These are phyloP conservation scores for Tricholauxania praeusta DNA, from an alignment of 2,888 invertebrate genomes.

Conservation along the genomic window DNA sequence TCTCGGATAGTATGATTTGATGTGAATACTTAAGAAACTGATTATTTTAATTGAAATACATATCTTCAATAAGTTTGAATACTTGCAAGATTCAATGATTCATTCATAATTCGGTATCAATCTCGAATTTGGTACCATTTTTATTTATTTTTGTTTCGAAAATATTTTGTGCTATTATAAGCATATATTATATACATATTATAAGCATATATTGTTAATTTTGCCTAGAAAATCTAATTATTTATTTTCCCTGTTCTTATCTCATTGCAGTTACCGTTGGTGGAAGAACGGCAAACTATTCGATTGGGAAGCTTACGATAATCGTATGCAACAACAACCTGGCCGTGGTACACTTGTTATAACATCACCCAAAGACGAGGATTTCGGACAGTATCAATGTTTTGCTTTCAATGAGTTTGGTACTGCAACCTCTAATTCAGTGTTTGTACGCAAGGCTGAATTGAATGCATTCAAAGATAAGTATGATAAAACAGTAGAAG, in stretches of 20 bases:
- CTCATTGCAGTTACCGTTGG: conserved; percentile 82
- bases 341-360: conserved; percentile 94
- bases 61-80: no score
- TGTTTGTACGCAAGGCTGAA: conserved; percentile 94
- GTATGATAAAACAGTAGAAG: conserved; percentile 70
- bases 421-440: conserved; percentile 92
- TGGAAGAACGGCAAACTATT: conserved; percentile 96
- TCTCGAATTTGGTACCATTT: no score
- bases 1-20: no score
- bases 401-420: conserved; percentile 96
- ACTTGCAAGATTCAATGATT: no score
- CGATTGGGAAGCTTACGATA: conserved; percentile 93
- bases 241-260: not conserved
- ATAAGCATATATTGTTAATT: no score
- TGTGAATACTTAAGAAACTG: no score
- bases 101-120: no score
- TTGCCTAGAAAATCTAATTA: not conserved
- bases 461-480: conserved; percentile 87
- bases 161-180: no score
- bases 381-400: conserved; percentile 95
- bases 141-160: no score
- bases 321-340: conserved; percentile 93
- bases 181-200: no score
- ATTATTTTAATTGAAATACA: no score
- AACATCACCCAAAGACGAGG: conserved; percentile 88